phyloP scores from a whole-genome alignment of 2,888 invertebrate species.

The Hypercompe scribonia region DNA sequence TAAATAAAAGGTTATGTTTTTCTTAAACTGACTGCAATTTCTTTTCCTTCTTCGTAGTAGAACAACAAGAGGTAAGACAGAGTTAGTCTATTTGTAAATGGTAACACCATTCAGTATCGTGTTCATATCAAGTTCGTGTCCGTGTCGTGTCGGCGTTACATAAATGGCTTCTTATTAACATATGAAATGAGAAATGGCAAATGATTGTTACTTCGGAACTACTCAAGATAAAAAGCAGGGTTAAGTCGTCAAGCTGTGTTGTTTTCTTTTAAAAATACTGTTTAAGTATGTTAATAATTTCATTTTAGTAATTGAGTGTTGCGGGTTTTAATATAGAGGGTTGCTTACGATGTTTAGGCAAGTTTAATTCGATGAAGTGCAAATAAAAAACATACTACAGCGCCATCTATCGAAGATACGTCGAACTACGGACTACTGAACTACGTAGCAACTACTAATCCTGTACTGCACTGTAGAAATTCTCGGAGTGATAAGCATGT shows the following conservation, averaged over 20 bases:
- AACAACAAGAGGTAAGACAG: neutral
- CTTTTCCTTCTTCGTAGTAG: neutral
- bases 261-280: conserved; percentile 58
- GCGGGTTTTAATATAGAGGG: conserved; percentile 45
- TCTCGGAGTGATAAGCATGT: no score
- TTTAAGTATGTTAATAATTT: conserved; percentile 69
- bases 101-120: neutral
- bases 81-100: no score
- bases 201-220: conserved; percentile 43
- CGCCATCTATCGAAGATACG: no score
- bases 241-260: conserved; percentile 56
- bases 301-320: conserved; percentile 65
- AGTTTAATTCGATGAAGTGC: conserved; percentile 51
- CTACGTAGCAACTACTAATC: no score
- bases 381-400: no score
- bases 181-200: conserved; percentile 46
- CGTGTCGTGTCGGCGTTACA: conserved; percentile 1
- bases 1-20: no score
- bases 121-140: neutral
- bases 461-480: no score
- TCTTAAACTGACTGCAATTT: no score
- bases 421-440: no score
- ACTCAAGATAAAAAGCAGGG: conserved; percentile 46
- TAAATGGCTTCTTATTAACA: conserved; percentile 39
- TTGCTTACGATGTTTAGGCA: conserved; percentile 22